Base-by-base conservation (phyloP, 2,888 invertebrate genomes). In the Rotaria sp. region DNA sequence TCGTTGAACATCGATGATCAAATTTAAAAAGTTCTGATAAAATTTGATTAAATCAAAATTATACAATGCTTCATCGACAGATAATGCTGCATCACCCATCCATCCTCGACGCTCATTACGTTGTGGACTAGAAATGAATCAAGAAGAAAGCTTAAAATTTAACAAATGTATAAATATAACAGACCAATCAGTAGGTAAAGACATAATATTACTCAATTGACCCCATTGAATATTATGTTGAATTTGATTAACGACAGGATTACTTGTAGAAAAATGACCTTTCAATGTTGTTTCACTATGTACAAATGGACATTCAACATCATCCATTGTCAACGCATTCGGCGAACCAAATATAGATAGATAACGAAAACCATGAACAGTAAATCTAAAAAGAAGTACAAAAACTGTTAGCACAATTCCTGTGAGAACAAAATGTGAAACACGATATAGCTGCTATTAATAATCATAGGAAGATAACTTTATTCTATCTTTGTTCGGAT, bases 151-250 rank as follows among this genome's bases (percentile, higher is more conserved):
- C 3, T 4, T 75, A 30, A 41, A 21, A 5, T 18, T 67, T 24
- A 57, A 74, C 21, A 74, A n/a, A 59, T 30, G 3, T 30, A 59
- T 59, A 24, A 67, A 67, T 15, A 35, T 67, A 21, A 59, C 59
- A 59, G 2, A 75, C 75, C 75, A 75, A 41, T 75, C 75, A 2
- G 75, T 75, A 8, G 75, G 75, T 41, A 75, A 75, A 38, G 75
- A 75, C 75, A 75, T 75, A 8, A 75, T 75, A 11, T 75, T 75
- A 41, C 75, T 75, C 1, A 75, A 41, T 75, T 75, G 75, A 21
- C 75, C 75, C 75, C 75, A 75, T 26, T 75, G 75, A 21, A 75
- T 75, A 75, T 75, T 75, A 41, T 75, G 75, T 41, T 75, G 75
- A 41, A 75, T 75, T 75, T 75, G 75, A 75, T 75, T 75, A 11